Conservation (phyloP, 2,888 invertebrate genomes). For the Conchocele bisecta region DNA sequence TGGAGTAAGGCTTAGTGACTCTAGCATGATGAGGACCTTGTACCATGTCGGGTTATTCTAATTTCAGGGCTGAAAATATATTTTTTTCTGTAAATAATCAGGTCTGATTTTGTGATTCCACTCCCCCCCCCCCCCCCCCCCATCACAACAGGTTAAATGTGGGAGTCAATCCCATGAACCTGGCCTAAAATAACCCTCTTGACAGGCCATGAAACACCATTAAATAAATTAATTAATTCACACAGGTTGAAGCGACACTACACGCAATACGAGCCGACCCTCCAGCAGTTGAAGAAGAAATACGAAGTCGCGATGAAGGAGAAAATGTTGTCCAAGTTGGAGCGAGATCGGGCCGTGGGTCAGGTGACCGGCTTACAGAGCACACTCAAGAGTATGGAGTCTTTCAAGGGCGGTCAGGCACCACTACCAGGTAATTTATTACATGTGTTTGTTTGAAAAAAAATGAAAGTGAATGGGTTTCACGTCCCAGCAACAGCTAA, state of each 20-base stretch:
- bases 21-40: no score
- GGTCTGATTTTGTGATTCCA: no score
- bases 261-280: slow-evolving; percentile 80
- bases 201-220: not conserved
- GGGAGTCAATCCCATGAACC: no score
- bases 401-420: slow-evolving; percentile 65
- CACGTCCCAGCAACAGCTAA: no score
- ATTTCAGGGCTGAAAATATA: not conserved
- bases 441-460: no score
- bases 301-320: slow-evolving; percentile 83
- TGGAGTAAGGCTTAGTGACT: no score
- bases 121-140: no score
- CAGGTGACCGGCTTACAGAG: slow-evolving; percentile 80
- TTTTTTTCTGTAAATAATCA: not conserved
- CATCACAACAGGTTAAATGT: no score
- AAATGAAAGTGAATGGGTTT: no score
- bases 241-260: slow-evolving; percentile 81
- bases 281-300: slow-evolving; percentile 81
- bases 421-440: no score
- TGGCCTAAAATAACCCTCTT: no score
- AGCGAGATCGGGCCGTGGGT: slow-evolving; percentile 81
- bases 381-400: slow-evolving; percentile 77
- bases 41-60: not conserved
- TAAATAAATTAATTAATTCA: not conserved
- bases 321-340: slow-evolving; percentile 82